These are phyloP conservation scores for Chromobotia macracanthus DNA, from an alignment of 2,797 vertebrate species.

Conservation along the genomic window DNA sequence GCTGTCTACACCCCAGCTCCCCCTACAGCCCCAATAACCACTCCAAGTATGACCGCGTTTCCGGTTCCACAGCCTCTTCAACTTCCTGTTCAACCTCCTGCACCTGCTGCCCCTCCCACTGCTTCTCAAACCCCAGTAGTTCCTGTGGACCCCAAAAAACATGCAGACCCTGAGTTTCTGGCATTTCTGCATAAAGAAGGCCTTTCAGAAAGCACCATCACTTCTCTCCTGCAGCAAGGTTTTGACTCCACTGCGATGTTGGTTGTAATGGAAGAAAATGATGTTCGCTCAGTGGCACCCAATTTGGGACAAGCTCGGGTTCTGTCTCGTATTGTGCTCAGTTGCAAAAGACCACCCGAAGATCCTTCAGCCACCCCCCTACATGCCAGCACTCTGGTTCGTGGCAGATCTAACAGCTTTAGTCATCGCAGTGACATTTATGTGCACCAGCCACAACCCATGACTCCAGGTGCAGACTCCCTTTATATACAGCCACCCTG, in stretches of 20 bases:
- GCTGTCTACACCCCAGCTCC: conserved; percentile 65
- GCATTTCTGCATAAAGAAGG: conserved; percentile 87
- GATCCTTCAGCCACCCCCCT: conserved; percentile 63
- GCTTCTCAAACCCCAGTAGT: conserved; percentile 64
- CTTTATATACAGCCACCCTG: conserved; percentile 72
- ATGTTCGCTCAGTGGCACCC: conserved; percentile 88
- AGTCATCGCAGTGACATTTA: conserved; percentile 87
- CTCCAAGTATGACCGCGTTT: conserved; percentile 60
- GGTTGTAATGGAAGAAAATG: conserved; percentile 92
- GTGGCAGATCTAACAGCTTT: conserved; percentile 91
- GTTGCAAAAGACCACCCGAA: conserved; percentile 80
- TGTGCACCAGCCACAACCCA: conserved; percentile 68
- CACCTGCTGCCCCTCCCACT: conserved; percentile 61
- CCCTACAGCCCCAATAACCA: conserved; percentile 51
- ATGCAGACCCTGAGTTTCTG: conserved; percentile 83
- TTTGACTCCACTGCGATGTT: conserved; percentile 89
- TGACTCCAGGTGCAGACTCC: conserved; percentile 72
- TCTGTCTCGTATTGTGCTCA: conserved; percentile 83
- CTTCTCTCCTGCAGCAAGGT: conserved; percentile 87
- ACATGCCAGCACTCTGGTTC: conserved; percentile 76
- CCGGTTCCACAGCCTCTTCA: conserved; percentile 51
- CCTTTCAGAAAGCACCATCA: conserved; percentile 87
- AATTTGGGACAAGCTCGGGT: conserved; percentile 94
- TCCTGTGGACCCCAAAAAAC: conserved; percentile 76
- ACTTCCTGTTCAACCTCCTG: conserved; percentile 45